Evolutionary conservation across 2,797 vertebrate species (phyloP).

Genomic region (Chelon labrosus): DNA sequence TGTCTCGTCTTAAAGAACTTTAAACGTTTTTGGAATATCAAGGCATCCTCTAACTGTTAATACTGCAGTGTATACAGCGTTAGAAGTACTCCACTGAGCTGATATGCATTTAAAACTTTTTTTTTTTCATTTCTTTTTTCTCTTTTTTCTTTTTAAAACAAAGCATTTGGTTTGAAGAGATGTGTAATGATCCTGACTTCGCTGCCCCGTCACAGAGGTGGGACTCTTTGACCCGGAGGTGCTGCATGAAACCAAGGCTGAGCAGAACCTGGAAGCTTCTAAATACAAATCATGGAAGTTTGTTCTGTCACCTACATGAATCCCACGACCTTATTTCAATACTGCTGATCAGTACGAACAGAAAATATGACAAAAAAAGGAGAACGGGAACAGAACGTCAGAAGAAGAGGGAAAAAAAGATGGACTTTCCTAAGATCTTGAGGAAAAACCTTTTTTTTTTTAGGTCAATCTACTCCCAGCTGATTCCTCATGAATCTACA

Average conservation of each 20-base stretch:
- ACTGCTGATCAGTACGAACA: constrained; percentile 12
- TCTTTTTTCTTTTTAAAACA: neutral
- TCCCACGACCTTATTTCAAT: constrained; percentile 16
- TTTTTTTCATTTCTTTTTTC: too few relatives aligned
- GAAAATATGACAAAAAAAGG: constrained; percentile 6
- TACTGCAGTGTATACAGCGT: constrained; percentile 71
- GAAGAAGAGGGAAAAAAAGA: too few relatives aligned
- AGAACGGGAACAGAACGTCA: too few relatives aligned
- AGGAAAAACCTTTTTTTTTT: too few relatives aligned
- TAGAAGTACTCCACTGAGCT: constrained; percentile 52
- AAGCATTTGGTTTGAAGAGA: constrained; percentile 71
- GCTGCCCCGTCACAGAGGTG: constrained; percentile 14
- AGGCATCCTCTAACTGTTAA: constrained; percentile 70
- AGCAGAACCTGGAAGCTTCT: constrained; percentile 24
- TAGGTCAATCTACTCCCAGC: too few relatives aligned
- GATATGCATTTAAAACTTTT: constrained; percentile 47
- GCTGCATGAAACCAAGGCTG: constrained; percentile 20
- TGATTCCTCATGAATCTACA: too few relatives aligned
- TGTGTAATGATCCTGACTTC: constrained; percentile 26
- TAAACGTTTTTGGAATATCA: constrained; percentile 77
- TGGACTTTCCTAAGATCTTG: too few relatives aligned
- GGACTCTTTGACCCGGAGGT: constrained; percentile 3
- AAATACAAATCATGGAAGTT: constrained; percentile 15
- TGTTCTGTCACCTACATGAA: neutral
- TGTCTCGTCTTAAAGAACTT: constrained; percentile 69